These are phyloP conservation scores for Bimastos eiseni DNA, from an alignment of 2,888 invertebrate genomes.

Conservation along the genomic window DNA sequence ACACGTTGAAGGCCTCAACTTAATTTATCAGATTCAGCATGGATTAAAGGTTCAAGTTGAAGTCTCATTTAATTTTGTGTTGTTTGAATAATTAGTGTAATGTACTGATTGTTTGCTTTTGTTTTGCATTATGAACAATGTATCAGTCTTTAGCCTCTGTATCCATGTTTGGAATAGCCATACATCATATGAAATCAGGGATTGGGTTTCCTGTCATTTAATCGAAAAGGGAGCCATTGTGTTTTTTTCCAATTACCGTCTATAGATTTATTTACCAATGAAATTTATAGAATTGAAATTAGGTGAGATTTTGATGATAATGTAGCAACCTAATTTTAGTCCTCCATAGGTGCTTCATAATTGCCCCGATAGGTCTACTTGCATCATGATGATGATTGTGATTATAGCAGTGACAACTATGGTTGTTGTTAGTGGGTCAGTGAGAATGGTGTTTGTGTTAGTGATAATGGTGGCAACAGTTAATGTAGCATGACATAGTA, in stretches of 20 bases:
- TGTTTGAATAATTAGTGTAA: too few relatives aligned
- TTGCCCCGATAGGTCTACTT: background rate
- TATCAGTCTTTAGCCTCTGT: background rate
- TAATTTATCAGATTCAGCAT: constrained; percentile 22
- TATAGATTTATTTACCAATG: background rate
- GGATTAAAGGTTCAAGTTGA: constrained; percentile 27
- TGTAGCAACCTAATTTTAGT: background rate
- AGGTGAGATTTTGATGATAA: background rate
- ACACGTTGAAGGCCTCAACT: constrained; percentile 16
- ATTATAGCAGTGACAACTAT: background rate
- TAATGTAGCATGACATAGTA: too few relatives aligned
- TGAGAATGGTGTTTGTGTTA: too few relatives aligned
- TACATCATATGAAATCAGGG: background rate
- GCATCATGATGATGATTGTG: background rate
- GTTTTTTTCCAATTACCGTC: background rate
- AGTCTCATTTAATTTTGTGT: background rate
- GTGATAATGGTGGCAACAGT: too few relatives aligned
- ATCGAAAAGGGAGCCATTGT: background rate
- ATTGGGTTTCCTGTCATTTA: background rate
- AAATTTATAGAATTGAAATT: background rate
- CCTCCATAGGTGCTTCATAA: too few relatives aligned
- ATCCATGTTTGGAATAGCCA: background rate
- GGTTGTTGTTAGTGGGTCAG: background rate
- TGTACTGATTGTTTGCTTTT: background rate
- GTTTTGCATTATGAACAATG: background rate